Evolutionary conservation across 2,797 vertebrate species (phyloP).

Genomic region (Cyprinella venusta): DNA sequence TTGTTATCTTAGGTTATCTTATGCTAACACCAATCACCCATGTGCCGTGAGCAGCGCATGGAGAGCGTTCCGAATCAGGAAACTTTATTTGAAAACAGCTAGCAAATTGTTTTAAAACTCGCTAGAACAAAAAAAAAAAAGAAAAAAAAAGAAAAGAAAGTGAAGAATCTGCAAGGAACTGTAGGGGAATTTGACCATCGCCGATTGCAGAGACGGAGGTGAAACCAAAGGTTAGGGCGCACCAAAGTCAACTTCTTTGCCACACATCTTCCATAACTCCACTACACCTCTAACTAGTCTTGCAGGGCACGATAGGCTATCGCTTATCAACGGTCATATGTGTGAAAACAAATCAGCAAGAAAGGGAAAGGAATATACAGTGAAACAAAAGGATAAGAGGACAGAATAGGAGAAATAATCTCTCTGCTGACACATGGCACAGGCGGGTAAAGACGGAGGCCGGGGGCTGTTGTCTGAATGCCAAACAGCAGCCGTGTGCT

Average conservation of each 20-base stretch:
- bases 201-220: background rate
- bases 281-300: background rate
- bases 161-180: background rate
- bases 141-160: too few relatives aligned
- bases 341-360: slow-evolving; percentile 22
- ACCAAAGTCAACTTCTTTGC: background rate
- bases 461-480: slow-evolving; percentile 59
- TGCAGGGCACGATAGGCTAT: background rate
- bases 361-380: background rate
- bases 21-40: background rate
- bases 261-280: background rate
- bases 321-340: background rate
- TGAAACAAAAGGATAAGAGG: slow-evolving; percentile 23
- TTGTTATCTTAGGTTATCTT: background rate
- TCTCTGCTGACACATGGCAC: slow-evolving; percentile 55
- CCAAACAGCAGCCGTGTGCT: slow-evolving; percentile 48
- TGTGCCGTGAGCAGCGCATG: too few relatives aligned
- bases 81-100: background rate
- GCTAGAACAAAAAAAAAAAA: background rate
- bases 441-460: slow-evolving; percentile 55
- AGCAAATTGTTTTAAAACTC: background rate
- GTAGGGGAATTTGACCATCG: background rate
- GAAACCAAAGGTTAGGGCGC: background rate
- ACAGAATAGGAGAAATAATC: slow-evolving; percentile 58
- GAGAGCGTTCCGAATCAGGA: too few relatives aligned